phyloP scores from a whole-genome alignment of 1,140 invertebrate genomes.

The Homarus americanus region DNA sequence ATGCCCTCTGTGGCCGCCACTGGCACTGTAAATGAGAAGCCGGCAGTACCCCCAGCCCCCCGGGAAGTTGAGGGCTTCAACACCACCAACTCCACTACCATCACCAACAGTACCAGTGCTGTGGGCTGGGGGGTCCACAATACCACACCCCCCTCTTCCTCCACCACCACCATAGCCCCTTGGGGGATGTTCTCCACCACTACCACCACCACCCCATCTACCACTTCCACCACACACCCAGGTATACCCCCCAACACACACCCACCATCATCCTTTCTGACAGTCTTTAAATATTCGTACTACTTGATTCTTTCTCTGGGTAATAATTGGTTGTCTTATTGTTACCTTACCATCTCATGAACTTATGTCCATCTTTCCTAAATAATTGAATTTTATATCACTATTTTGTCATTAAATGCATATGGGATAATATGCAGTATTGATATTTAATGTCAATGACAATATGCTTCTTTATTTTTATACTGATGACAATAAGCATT shows the following conservation, averaged over 20 bases:
- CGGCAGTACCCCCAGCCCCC: conserved; percentile 59
- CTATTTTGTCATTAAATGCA: too few relatives aligned
- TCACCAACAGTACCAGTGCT: conserved; percentile 54
- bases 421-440: too few relatives aligned
- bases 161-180: conserved; percentile 59
- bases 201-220: conserved; percentile 62
- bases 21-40: conserved; percentile 50
- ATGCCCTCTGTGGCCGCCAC: conserved; percentile 48
- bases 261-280: conserved; percentile 32
- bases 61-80: conserved; percentile 41
- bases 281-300: conserved; percentile 22
- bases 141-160: conserved; percentile 56
- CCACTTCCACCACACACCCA: conserved; percentile 62
- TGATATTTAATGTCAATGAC: too few relatives aligned
- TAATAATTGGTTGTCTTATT: conserved; percentile 35
- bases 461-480: too few relatives aligned
- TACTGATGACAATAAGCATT: too few relatives aligned
- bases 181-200: conserved; percentile 63
- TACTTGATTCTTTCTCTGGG: conserved; percentile 34
- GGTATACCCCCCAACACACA: conserved; percentile 58
- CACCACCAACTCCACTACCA: conserved; percentile 31
- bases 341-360: neutral
- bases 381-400: too few relatives aligned
- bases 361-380: too few relatives aligned
- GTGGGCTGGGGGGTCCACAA: conserved; percentile 65